Conservation (phyloP, 2,888 invertebrate species). For the Agrochola lychnidis region DNA sequence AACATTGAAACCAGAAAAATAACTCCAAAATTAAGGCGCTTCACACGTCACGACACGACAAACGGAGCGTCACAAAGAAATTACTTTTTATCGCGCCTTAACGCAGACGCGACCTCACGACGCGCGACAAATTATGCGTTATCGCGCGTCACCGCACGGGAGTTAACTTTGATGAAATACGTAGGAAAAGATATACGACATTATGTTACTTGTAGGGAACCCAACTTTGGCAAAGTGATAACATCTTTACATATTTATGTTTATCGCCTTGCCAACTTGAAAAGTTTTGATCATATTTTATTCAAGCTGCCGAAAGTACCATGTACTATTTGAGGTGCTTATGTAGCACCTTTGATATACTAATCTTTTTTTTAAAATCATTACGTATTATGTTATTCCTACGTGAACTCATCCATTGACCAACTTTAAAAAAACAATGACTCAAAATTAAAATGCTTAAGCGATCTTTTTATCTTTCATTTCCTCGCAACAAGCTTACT, state of each 20-base stretch:
- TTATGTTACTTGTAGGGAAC: neutral
- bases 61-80: conserved; percentile 36
- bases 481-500: conserved; percentile 11
- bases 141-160: conserved; percentile 26
- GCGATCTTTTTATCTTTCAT: conserved; percentile 1
- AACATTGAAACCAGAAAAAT: neutral
- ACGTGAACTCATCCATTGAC: too few relatives aligned
- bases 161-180: conserved; percentile 29
- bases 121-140: conserved; percentile 32
- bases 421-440: neutral
- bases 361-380: neutral
- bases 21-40: neutral
- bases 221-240: neutral
- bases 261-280: neutral
- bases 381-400: neutral
- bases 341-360: neutral
- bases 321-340: neutral
- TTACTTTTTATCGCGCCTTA: conserved; percentile 36
- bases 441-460: neutral
- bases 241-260: neutral
- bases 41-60: conserved; percentile 6
- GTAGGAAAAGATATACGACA: conserved; percentile 4
- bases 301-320: neutral
- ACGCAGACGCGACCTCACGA: conserved; percentile 31
- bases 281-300: conserved; percentile 18